A percentile compares a stretch with the other conserved stretches of the same genome.
Evolutionary conservation across 2,888 invertebrate genomes (phyloP).

Genomic region (Mimumesa dahlbomi): DNA sequence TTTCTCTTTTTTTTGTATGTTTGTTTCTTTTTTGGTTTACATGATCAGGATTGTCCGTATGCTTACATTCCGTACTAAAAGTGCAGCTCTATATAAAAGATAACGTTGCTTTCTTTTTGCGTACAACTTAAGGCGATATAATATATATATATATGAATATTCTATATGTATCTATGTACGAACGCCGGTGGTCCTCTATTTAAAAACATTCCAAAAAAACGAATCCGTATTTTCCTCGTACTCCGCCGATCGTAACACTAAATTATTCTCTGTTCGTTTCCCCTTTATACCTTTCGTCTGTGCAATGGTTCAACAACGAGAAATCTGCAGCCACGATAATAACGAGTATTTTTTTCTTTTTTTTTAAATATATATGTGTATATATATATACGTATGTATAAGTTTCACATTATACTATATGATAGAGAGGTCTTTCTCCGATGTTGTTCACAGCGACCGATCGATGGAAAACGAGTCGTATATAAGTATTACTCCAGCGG

Average conservation of each 20-base stretch:
- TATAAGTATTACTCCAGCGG: conserved; percentile 49
- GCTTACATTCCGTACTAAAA: conserved; percentile 48
- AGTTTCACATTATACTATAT: conserved; percentile 40
- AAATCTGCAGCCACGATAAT: conserved; percentile 45
- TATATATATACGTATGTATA: too few relatives aligned
- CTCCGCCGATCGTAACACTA: conserved; percentile 5
- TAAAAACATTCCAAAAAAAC: conserved; percentile 48
- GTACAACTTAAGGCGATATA: conserved; percentile 44
- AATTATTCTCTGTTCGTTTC: not conserved
- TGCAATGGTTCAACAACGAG: conserved; percentile 49
- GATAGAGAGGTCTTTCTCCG: conserved; percentile 30
- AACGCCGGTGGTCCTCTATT: conserved; percentile 54
- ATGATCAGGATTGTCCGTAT: conserved; percentile 48
- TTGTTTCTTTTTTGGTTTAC: conserved; percentile 7
- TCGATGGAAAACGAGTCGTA: conserved; percentile 45
- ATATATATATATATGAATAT: conserved; percentile 42
- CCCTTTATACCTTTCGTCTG: not conserved
- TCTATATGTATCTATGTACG: conserved; percentile 50
- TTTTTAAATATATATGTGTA: too few relatives aligned
- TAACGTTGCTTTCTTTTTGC: conserved; percentile 44
- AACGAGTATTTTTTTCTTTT: conserved; percentile 25
- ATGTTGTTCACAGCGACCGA: conserved; percentile 48
- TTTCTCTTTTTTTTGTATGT: not conserved
- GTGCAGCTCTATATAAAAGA: conserved; percentile 57
- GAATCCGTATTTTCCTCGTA: conserved; percentile 41